These are phyloP conservation scores for Agonum fuliginosum DNA, from an alignment of 2,888 invertebrate species.

Conservation along the genomic window DNA sequence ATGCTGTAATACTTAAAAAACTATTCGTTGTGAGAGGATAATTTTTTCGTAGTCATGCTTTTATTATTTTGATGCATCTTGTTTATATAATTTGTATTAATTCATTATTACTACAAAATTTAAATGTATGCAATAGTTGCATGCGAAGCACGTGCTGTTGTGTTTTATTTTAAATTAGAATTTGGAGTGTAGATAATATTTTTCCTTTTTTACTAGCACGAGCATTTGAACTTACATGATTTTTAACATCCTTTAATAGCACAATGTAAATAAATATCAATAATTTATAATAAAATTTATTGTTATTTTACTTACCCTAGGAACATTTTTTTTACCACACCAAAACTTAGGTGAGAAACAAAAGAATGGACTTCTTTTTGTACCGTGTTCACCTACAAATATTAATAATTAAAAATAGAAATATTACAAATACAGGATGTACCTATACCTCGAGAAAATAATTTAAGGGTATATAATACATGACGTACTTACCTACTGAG, in stretches of 20 bases:
- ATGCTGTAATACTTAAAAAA: background rate
- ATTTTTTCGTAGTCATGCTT: background rate
- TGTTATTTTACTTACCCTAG: constrained; percentile 69
- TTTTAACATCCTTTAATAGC: constrained; percentile 44
- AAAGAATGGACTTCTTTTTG: constrained; percentile 84
- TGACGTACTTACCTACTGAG: too few relatives aligned
- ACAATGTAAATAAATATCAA: constrained; percentile 15
- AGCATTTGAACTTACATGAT: constrained; percentile 52
- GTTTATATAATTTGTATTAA: too few relatives aligned
- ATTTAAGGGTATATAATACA: too few relatives aligned
- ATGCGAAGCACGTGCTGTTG: background rate
- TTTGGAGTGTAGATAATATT: background rate
- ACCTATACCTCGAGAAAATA: too few relatives aligned
- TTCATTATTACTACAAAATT: too few relatives aligned
- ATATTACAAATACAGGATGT: too few relatives aligned
- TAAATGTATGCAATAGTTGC: background rate
- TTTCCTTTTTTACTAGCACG: background rate
- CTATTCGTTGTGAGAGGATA: background rate
- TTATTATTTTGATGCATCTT: too few relatives aligned
- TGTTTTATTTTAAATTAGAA: background rate
- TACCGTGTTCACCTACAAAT: constrained; percentile 84
- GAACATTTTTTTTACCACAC: constrained; percentile 74
- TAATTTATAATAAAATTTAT: constrained; percentile 8
- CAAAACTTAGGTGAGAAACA: constrained; percentile 84
- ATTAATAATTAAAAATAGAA: constrained; percentile 47